Evolutionary conservation across 2,888 invertebrate species (phyloP).

Genomic region (Habrosyne pyritoides): DNA sequence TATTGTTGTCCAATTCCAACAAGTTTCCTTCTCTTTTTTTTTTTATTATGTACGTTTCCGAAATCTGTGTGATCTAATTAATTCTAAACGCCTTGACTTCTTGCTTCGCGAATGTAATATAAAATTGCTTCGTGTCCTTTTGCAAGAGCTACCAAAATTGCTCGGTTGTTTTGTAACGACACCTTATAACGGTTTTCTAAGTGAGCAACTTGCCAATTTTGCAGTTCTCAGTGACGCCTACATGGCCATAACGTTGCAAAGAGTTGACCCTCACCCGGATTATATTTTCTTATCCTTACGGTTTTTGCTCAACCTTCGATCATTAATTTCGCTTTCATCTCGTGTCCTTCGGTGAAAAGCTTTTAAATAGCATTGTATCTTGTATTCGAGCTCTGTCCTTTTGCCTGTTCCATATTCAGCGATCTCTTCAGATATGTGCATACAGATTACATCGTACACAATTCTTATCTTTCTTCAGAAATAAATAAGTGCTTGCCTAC

Average conservation of each 20-base stretch:
- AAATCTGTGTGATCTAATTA: slow-evolving; percentile 1
- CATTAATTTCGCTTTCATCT: neutral
- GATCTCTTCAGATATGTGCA: slow-evolving; percentile 4
- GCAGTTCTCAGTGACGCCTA: slow-evolving; percentile 9
- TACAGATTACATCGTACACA: slow-evolving; percentile 1
- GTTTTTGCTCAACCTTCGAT: neutral
- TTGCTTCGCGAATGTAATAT: slow-evolving; percentile 15
- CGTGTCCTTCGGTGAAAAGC: neutral
- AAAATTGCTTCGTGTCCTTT: slow-evolving; percentile 27
- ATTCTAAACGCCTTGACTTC: neutral
- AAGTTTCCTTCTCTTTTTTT: neutral
- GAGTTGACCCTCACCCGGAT: slow-evolving; percentile 1
- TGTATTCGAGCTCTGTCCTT: neutral
- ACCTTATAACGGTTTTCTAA: slow-evolving; percentile 24
- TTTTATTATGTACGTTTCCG: neutral
- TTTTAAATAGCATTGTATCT: neutral
- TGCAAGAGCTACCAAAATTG: slow-evolving; percentile 33
- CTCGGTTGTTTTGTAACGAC: slow-evolving; percentile 26
- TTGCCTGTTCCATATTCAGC: neutral
- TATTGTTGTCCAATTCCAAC: neutral
- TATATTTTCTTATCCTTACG: neutral
- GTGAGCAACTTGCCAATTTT: slow-evolving; percentile 31
- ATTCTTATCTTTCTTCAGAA: neutral
- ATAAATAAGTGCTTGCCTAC: too few relatives aligned
- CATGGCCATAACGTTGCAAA: neutral